Percentiles rank a stretch among this genome's conserved stretches.
Evolutionary conservation across 2,113 vertebrate species (phyloP).

Genomic region (Urocitellus parryii): DNA sequence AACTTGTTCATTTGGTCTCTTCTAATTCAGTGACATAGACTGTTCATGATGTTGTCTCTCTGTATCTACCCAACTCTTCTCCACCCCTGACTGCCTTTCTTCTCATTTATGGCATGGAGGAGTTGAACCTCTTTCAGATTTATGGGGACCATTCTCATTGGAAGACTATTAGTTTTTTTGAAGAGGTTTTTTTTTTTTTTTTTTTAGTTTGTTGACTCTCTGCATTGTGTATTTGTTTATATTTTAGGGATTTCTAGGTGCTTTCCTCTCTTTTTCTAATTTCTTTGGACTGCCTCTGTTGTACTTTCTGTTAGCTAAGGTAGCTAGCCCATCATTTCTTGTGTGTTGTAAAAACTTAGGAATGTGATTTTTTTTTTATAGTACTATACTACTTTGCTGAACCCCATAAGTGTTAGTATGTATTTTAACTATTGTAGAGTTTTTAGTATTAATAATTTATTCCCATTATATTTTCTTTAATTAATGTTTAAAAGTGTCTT

Average conservation of each 20-base stretch:
- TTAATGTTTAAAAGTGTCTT: not conserved
- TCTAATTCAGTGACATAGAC: not conserved
- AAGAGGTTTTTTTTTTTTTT: not conserved
- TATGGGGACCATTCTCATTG: not conserved
- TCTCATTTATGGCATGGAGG: not conserved
- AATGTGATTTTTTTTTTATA: not conserved
- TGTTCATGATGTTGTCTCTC: not conserved
- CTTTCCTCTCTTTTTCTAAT: not conserved
- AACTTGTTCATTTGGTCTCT: not conserved
- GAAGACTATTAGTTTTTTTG: not conserved
- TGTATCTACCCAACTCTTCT: accelerated
- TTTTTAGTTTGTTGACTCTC: not conserved
- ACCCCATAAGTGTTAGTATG: not conserved
- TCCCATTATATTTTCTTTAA: not conserved
- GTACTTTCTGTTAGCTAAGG: not conserved
- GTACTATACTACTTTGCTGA: not conserved
- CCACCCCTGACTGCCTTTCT: accelerated
- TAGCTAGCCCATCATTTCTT: not conserved
- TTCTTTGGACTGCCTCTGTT: not conserved
- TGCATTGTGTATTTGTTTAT: not conserved
- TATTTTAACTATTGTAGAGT: not conserved
- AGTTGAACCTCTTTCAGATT: not conserved
- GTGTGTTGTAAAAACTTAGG: not conserved
- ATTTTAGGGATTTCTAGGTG: not conserved
- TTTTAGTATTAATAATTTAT: not conserved